Conservation (phyloP, 2,888 invertebrate genomes). For the Entomobrya proxima region DNA sequence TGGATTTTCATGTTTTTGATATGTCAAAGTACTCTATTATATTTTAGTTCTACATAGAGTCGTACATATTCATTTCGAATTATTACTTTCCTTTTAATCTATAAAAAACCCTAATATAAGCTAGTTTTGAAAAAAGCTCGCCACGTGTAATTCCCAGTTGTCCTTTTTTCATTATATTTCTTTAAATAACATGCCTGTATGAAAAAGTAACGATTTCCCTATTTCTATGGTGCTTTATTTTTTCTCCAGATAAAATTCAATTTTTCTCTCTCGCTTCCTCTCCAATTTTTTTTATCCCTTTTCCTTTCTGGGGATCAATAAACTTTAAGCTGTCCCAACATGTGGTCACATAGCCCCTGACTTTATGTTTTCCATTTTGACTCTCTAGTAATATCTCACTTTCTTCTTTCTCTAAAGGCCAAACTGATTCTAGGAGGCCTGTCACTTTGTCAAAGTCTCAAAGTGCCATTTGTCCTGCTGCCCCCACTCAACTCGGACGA, state of each 20-base stretch:
- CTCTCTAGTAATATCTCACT: neutral
- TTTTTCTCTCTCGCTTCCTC: neutral
- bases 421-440: slow-evolving; percentile 88
- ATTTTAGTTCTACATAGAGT: too few relatives aligned
- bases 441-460: slow-evolving; percentile 76
- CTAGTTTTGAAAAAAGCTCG: neutral
- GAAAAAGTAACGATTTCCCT: neutral
- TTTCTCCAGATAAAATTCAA: neutral
- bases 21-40: too few relatives aligned
- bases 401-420: slow-evolving; percentile 63
- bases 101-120: neutral
- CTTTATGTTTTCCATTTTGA: neutral
- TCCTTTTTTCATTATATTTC: neutral
- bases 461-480: slow-evolving; percentile 75
- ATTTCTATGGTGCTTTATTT: neutral
- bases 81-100: too few relatives aligned
- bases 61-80: too few relatives aligned
- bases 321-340: neutral
- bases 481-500: slow-evolving; percentile 73
- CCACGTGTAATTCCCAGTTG: neutral
- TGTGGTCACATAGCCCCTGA: too few relatives aligned
- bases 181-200: neutral
- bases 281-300: neutral
- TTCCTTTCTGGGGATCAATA: neutral
- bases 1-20: too few relatives aligned